Evolutionary conservation across 2,113 vertebrate species (phyloP).

Genomic region (Vireo altiloquus): DNA sequence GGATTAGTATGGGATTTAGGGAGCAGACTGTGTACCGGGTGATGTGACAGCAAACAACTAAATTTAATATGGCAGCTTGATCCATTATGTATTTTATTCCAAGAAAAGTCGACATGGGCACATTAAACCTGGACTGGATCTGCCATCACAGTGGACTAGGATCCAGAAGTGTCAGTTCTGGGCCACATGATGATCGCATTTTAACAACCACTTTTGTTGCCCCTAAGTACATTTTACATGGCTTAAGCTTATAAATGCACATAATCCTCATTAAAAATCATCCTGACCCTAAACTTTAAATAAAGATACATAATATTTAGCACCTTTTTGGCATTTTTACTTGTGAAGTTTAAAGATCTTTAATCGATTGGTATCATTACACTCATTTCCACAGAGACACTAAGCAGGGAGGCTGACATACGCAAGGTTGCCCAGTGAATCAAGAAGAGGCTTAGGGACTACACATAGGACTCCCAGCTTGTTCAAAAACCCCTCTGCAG

Average conservation of each 20-base stretch:
- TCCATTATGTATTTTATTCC: slow-evolving; percentile 53
- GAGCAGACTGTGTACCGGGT: not conserved
- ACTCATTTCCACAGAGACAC: not conserved
- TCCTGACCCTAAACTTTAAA: slow-evolving; percentile 9
- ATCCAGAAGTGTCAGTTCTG: not conserved
- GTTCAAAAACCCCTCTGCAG: not conserved
- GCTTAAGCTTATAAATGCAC: not conserved
- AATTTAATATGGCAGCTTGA: slow-evolving; percentile 66
- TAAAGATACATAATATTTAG: not conserved
- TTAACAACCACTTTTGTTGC: slow-evolving; percentile 10
- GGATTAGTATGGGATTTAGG: slow-evolving; percentile 50
- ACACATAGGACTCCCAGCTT: not conserved
- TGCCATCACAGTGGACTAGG: not conserved
- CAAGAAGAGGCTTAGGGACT: not conserved
- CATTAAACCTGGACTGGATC: slow-evolving; percentile 38
- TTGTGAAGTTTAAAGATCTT: not conserved
- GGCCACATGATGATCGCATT: not conserved
- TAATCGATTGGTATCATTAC: accelerated
- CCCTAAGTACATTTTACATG: not conserved
- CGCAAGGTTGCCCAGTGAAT: not conserved
- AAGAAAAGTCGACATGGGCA: not conserved
- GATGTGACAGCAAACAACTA: slow-evolving; percentile 30
- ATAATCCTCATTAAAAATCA: not conserved
- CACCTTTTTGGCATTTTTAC: not conserved
- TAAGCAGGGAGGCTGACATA: not conserved